Evolutionary conservation across 2,888 invertebrate species (phyloP), one percentile per base, ranked within the genome.

Genomic region (Formica aserva): DNA sequence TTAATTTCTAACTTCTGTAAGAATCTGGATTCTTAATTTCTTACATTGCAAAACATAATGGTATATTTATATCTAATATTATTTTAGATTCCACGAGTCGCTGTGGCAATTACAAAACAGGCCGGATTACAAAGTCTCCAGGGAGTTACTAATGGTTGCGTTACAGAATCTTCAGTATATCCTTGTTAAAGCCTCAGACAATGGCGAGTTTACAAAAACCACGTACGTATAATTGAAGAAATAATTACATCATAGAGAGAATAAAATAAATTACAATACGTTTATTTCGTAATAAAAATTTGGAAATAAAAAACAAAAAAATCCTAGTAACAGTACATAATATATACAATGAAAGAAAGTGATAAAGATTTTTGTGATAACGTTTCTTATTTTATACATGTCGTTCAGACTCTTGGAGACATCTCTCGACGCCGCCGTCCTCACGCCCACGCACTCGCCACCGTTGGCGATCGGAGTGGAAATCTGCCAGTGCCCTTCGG

Each of bases 131-230:
- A 95, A 95, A 71, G 97, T 98, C 0, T 97, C 96, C 62, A 95
- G 98, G 52, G 96, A 97, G 84, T 97, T 97, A 48, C 95, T 99
- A 92, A 98, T 99, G 99, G 96, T 98, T n/a, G 97, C 98, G 0
- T 95, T 99, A 85, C 98, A 98, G 93, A 97, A 98, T 91, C 95
- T 99, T 0, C 97, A 98, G 84, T 96, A 97, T 88, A 96, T 99
- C 85, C 96, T 98, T 65, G 95, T 99, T 62, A 95, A 98, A 71
- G 98, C 97, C 1, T 96, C 97, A 0, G 96, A 96, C 83, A 96
- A 96, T 84, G 95, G 96, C 0, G 96, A 96, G 85, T 96, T 96
- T 88, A 95, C 95, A 13, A 95, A 95, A 94, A 95, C 96, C 71
- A 95, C 95, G 97, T 96, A 95, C 92, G 94, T 92, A 4, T 52